Percentiles rank a stretch among this genome's conserved stretches.
Conservation (phyloP, 2,113 vertebrate genomes). For the Argyrosomus japonicus region DNA sequence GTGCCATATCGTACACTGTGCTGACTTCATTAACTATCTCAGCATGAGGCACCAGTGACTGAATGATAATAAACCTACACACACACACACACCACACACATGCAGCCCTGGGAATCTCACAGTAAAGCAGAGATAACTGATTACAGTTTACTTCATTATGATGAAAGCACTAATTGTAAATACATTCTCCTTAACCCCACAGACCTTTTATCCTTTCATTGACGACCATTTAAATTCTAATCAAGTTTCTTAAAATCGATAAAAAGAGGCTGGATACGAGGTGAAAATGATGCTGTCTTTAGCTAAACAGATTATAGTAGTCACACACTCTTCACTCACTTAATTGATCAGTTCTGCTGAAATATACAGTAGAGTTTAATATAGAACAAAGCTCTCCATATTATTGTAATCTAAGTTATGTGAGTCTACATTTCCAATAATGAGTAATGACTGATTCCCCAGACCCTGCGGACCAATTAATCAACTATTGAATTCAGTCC, state of each 20-base stretch:
- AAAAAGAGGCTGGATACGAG: neutral
- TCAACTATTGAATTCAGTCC: too few relatives aligned
- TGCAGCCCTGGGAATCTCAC: constrained; percentile 59
- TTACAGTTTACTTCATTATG: constrained; percentile 54
- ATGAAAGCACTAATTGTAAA: constrained; percentile 33
- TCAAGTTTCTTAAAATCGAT: neutral
- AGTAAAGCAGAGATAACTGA: constrained; percentile 55
- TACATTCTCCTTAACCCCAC: constrained; percentile 12
- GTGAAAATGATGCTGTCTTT: neutral
- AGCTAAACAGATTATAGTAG: neutral
- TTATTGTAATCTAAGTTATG: neutral
- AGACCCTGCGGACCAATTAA: too few relatives aligned
- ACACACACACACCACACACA: constrained; percentile 23
- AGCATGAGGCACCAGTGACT: constrained; percentile 64
- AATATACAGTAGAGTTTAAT: too few relatives aligned
- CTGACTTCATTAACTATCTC: constrained; percentile 77
- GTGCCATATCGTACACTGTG: constrained; percentile 65
- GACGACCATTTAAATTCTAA: constrained; percentile 5
- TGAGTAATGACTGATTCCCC: neutral
- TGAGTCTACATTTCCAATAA: neutral
- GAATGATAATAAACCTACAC: constrained; percentile 69
- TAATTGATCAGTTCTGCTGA: too few relatives aligned
- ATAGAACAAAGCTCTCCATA: too few relatives aligned
- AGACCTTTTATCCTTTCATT: constrained; percentile 16
- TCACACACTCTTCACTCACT: neutral